A percentile compares a stretch with the other conserved stretches of the same genome.
Evolutionary conservation across 2,113 vertebrate genomes (phyloP).

Genomic region (Malaclemys terrapin): DNA sequence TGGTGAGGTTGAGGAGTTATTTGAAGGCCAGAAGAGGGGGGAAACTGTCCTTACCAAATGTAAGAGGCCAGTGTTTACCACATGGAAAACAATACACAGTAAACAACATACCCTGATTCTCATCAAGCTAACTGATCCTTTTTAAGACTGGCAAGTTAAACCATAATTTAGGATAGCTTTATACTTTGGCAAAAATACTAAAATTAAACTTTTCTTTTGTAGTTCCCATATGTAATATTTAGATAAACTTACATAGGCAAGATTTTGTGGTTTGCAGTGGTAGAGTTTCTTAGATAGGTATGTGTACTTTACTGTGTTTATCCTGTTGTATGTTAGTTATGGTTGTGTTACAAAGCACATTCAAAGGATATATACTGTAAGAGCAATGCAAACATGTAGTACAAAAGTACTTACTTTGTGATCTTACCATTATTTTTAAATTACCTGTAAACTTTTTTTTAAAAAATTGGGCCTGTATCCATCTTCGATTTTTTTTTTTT

Average conservation of each 20-base stretch:
- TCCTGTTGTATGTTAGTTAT: background rate
- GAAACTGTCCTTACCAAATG: background rate
- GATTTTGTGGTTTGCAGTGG: background rate
- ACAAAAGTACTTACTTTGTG: background rate
- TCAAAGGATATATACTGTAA: background rate
- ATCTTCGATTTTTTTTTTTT: background rate
- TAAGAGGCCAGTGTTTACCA: too few relatives aligned
- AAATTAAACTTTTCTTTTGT: background rate
- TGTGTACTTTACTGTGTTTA: constrained; percentile 1
- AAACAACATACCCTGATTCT: background rate
- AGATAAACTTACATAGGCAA: background rate
- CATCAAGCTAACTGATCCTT: background rate
- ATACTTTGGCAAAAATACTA: constrained; percentile 17
- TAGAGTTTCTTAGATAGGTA: background rate
- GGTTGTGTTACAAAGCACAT: background rate
- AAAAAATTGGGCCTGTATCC: background rate
- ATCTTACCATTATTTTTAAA: background rate
- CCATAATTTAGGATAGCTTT: too few relatives aligned
- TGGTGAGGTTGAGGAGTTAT: too few relatives aligned
- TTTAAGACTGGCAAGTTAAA: too few relatives aligned
- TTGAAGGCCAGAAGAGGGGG: too few relatives aligned
- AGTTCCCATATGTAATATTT: too few relatives aligned
- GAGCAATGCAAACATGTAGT: background rate
- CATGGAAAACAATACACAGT: background rate
- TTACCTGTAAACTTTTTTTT: background rate